Evolutionary conservation across 2,113 vertebrate species (phyloP).

Genomic region (Saccopteryx leptura): DNA sequence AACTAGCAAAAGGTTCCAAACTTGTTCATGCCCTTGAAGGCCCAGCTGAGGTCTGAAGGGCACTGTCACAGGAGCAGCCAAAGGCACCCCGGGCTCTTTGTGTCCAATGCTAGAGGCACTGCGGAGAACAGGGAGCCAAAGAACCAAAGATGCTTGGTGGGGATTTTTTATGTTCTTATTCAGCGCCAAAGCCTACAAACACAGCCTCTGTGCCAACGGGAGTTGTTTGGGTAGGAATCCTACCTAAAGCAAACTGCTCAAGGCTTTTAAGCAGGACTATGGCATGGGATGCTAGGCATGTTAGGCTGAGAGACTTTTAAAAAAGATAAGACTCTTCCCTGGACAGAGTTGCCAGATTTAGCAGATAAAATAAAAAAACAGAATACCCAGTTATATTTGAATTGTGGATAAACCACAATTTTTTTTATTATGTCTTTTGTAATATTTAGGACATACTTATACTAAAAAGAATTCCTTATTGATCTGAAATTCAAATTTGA

Average conservation of each 20-base stretch:
- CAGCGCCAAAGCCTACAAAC: slow-evolving; percentile 42
- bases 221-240: slow-evolving; percentile 43
- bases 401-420: slow-evolving; percentile 23
- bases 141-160: background rate
- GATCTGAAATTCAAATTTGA: slow-evolving; percentile 43
- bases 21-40: slow-evolving; percentile 71
- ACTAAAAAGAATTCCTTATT: background rate
- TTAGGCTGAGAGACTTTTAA: background rate
- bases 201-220: background rate
- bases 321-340: slow-evolving; percentile 1
- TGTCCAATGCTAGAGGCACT: background rate
- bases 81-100: slow-evolving; percentile 41
- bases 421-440: background rate
- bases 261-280: slow-evolving; percentile 4
- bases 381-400: slow-evolving; percentile 7
- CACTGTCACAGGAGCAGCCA: background rate
- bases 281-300: background rate
- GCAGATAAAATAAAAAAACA: slow-evolving; percentile 54
- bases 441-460: slow-evolving; percentile 21
- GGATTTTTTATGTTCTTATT: background rate
- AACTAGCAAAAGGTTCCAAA: slow-evolving; percentile 53
- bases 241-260: slow-evolving; percentile 26
- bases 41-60: slow-evolving; percentile 60
- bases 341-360: background rate
- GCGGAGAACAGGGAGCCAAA: background rate